Evolutionary conservation across 2,888 invertebrate species (phyloP), one percentile per base, ranked within the genome.

Genomic region (Agapetus fuscipes): DNA sequence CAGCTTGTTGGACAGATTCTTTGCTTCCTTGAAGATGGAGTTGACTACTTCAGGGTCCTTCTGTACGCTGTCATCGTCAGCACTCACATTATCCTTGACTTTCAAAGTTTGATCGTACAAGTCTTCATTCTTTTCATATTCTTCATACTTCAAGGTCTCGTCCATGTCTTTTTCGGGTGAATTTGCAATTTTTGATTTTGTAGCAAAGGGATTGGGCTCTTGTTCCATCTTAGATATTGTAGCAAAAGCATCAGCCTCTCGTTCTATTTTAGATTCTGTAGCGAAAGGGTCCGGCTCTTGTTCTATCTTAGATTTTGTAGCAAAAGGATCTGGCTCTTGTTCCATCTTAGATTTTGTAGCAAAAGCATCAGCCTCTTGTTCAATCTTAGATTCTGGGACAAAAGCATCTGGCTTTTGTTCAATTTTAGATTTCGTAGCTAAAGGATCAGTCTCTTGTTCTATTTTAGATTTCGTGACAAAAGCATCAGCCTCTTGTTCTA

Each of bases 391-490:
- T n/a, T n/a, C n/a, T n/a, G n/a, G n/a, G n/a, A n/a, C n/a, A n/a
- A n/a, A n/a, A n/a, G n/a, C n/a, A n/a, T n/a, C n/a, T n/a, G n/a
- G n/a, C n/a, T n/a, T n/a, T n/a, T n/a, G n/a, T n/a, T n/a, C n/a
- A n/a, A n/a, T n/a, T n/a, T n/a, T n/a, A n/a, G n/a, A n/a, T n/a
- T n/a, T n/a, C n/a, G n/a, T n/a, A n/a, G n/a, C n/a, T n/a, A n/a
- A n/a, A n/a, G n/a, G n/a, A n/a, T n/a, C n/a, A n/a, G n/a, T n/a
- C n/a, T n/a, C n/a, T n/a, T n/a, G n/a, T n/a, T 20, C 14, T 3
- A 34, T n/a, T 39, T 34, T 33, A 12, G 20, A 13, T 14, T 29
- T 39, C 10, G 29, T 34, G 6, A 3, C 39, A 28, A 34, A 34
- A 15, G 39, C 34, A 39, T 34, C 34, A 13, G 12, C 34, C 25